Evolutionary conservation across 2,797 vertebrate species (phyloP).

Genomic region (Sebastes jordani): DNA sequence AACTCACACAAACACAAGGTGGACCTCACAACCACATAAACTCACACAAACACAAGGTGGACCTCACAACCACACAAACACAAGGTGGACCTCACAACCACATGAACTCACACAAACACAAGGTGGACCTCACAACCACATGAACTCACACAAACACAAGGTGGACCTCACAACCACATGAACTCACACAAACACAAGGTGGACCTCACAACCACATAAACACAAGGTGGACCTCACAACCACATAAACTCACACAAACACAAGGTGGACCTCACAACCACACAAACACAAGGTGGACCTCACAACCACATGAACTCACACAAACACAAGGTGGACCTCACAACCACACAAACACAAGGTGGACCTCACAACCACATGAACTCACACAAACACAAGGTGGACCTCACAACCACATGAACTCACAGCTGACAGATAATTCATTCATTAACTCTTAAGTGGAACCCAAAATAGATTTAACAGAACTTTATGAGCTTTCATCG

Average conservation of each 20-base stretch:
- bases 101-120: constrained; percentile 70
- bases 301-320: no score
- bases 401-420: no score
- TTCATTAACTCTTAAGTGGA: no score
- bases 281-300: neutral
- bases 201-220: constrained; percentile 31
- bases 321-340: no score
- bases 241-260: constrained; percentile 61
- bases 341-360: constrained; percentile 85
- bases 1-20: constrained; percentile 43
- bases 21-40: no score
- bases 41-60: no score
- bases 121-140: constrained; percentile 69
- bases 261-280: constrained; percentile 80
- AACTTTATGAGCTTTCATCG: no score
- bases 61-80: constrained; percentile 71
- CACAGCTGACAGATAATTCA: no score
- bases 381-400: constrained; percentile 82
- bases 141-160: no score
- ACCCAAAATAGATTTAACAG: no score
- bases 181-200: no score
- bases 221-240: constrained; percentile 82
- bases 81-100: constrained; percentile 75
- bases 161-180: no score
- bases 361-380: neutral